Evolutionary conservation across 1,140 invertebrate species (phyloP), one percentile per base, ranked within the genome.

Genomic region (Stratiolaelaps scimitus): DNA sequence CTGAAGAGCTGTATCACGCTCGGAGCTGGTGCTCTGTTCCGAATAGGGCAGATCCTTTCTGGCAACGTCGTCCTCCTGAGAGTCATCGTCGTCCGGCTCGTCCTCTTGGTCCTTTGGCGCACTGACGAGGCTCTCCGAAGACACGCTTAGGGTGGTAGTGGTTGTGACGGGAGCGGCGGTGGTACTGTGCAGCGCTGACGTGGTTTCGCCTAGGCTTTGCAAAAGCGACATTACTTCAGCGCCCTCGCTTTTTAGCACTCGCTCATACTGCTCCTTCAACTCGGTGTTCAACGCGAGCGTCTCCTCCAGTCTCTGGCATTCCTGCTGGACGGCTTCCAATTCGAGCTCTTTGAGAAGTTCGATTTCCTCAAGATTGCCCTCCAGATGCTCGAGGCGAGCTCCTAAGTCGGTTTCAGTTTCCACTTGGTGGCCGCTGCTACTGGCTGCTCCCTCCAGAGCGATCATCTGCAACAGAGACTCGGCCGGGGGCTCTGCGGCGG

Each of bases 251-350:
- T 60, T 60, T 34, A 60, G 53, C 53, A 60, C 53, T 26, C 53
- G 53, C 34, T 60, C 53, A 26, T 60, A 60, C 26, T 60, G 26
- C 23, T 60, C 53, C 26, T 60, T 60, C 26, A 60, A 34, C 53
- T 60, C 53, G 10, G 53, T 60, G 20, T 60, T 60, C 53, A 60
- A 29, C 26, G 53, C 53, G 26, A 60, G 53, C 17, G 53, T 60
- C 26, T 60, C 53, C 53, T 60, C 53, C 34, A 60, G 53, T 60
- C 53, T 60, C 53, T 60, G 53, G 23, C 53, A 60, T 26, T 60
- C 53, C 53, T 60, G 53, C 53, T 60, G 53, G 53, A 60, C 53
- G 53, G 53, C 53, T 60, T 60, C 53, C 53, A 60, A 60, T 34
- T 60, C 53, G 6, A 60, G 53, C 20, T 60, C 53, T 34, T 60